Evolutionary conservation across 2,113 vertebrate species (phyloP), one percentile per base, ranked within the genome.

Genomic region (Mobula birostris): DNA sequence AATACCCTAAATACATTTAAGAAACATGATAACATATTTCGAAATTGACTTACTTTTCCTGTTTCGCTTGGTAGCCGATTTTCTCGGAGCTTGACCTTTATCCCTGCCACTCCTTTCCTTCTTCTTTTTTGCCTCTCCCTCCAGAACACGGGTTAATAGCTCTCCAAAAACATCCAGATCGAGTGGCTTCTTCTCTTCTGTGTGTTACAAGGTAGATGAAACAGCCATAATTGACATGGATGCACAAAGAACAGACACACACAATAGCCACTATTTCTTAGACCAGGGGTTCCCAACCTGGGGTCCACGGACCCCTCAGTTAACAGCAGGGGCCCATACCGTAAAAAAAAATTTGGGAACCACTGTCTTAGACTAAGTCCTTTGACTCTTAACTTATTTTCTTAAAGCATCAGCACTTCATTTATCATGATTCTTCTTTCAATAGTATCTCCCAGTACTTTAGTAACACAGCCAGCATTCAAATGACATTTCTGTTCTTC

Each of bases 141-240:
- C 98, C 94, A 98, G 95, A 94, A 98, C 97, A 95, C 98, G 98
- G 94, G 97, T 97, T 94, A 99, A 98, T 82, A 99, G 96, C 93
- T 97, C 97, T 40, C 97, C 97, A 96, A 99, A 99, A 96, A 98
- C 98, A 94, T 98, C 97, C 78, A 98, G 97, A 96, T 99, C 98
- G 97, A 99, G 97, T 82, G 97, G 97, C 0, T 97, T 96, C 95
- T 98, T 98, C 95, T 99, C 98, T 96, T 96, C 98, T 99, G 94
- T 7, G 94, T 88, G 93, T 61, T 94, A 95, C 94, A 77, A 94
- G 88, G 95, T 11, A 48, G 5, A 93, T 40, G 48, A 15, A 93
- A 90, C 48, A 21, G 17, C 17, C 72, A 70, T 17, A 70, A 17
- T 70, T 36, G 61, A n/a, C 17, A 27, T 19, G 74, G 24, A 61